These are phyloP conservation scores for Rhea americana DNA, from an alignment of 2,113 vertebrate genomes.

Conservation along the genomic window DNA sequence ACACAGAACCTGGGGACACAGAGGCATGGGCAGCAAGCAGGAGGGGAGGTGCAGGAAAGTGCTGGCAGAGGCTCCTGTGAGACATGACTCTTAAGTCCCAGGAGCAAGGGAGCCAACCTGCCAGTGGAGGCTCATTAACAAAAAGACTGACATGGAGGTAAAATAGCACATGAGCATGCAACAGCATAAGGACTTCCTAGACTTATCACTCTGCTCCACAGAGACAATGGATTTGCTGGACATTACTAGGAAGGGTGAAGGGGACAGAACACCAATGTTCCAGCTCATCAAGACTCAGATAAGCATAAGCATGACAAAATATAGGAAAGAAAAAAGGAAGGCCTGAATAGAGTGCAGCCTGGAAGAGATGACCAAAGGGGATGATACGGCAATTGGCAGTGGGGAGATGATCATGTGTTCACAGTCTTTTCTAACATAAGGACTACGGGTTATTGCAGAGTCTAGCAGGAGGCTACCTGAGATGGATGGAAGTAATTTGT, in stretches of 20 bases:
- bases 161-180: too few species aligned
- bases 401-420: neutral
- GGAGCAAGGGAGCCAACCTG: neutral
- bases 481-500: fast-evolving
- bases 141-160: neutral
- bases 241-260: neutral
- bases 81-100: neutral
- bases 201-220: fast-evolving
- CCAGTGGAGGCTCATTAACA: neutral
- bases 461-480: fast-evolving
- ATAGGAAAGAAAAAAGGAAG: neutral
- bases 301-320: neutral
- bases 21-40: fast-evolving
- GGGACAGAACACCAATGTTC: neutral
- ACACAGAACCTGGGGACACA: neutral
- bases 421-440: fast-evolving
- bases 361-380: neutral
- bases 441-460: neutral
- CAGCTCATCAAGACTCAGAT: neutral
- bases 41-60: neutral
- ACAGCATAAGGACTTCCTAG: neutral
- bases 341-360: neutral
- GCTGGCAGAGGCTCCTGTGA: neutral
- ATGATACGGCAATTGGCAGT: fast-evolving
- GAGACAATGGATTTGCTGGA: neutral